Evolutionary conservation across 2,797 vertebrate species (phyloP).

Genomic region (Gallinago nigripennis): DNA sequence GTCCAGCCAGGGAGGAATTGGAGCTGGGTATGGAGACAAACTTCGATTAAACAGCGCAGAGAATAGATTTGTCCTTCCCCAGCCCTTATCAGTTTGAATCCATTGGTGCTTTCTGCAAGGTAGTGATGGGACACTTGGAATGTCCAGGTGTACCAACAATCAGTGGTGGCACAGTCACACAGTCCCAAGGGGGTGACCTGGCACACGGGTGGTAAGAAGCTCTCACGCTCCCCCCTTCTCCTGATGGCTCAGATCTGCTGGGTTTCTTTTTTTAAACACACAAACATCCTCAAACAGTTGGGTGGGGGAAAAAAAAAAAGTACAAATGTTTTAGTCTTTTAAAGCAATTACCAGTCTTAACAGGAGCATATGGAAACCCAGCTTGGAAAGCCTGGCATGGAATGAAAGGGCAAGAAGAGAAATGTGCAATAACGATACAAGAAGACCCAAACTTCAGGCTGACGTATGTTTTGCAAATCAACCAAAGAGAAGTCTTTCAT

Average conservation of each 20-base stretch:
- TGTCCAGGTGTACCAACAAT: neutral
- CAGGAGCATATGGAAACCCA: slow-evolving; percentile 7
- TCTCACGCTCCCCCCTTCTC: neutral
- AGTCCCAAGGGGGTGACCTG: neutral
- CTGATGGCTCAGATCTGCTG: neutral
- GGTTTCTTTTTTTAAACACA: neutral
- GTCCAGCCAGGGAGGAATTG: neutral
- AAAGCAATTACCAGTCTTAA: neutral
- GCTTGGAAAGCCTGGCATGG: neutral
- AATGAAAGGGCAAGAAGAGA: slow-evolving; percentile 11
- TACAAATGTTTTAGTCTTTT: neutral
- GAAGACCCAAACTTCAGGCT: neutral
- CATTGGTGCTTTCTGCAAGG: neutral
- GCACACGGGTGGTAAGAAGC: neutral
- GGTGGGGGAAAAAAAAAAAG: neutral
- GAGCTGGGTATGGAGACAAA: neutral
- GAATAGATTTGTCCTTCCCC: neutral
- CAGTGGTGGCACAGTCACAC: no score
- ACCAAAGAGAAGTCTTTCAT: neutral
- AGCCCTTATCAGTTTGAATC: accelerated
- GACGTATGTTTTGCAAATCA: neutral
- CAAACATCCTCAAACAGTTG: neutral
- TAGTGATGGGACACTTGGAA: neutral
- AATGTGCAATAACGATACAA: neutral
- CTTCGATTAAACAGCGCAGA: neutral